Conservation (phyloP, 2,888 invertebrate species). For the Ornithoptera priamus region DNA sequence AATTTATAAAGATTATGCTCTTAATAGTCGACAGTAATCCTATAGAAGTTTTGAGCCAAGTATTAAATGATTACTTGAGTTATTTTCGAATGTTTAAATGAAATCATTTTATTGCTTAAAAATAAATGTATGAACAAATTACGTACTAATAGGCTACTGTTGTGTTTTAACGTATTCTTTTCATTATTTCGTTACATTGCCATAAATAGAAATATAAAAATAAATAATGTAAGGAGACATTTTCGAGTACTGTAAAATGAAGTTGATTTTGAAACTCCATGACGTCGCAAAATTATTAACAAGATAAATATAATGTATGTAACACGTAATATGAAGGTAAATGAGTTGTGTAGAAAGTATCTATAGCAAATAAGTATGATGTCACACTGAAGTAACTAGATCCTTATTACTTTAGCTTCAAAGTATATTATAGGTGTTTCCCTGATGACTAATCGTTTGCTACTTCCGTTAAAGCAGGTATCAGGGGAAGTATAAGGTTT, state of each 20-base stretch:
- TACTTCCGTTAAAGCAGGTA: slow-evolving; percentile 34
- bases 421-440: slow-evolving; percentile 28
- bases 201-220: too few relatives aligned
- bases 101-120: too few relatives aligned
- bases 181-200: too few relatives aligned
- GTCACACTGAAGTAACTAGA: slow-evolving; percentile 19
- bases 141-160: too few relatives aligned
- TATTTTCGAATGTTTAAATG: too few relatives aligned
- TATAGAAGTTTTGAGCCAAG: too few relatives aligned
- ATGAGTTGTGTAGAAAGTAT: slow-evolving; percentile 6
- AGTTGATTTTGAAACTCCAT: not conserved
- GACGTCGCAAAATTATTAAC: not conserved
- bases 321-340: slow-evolving; percentile 5
- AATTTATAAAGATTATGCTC: too few relatives aligned
- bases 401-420: slow-evolving; percentile 24
- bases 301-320: not conserved
- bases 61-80: too few relatives aligned
- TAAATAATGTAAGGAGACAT: too few relatives aligned
- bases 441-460: slow-evolving; percentile 37
- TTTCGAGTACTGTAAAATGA: not conserved
- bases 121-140: too few relatives aligned
- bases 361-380: slow-evolving; percentile 4
- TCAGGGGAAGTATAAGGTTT: slow-evolving; percentile 51
- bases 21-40: too few relatives aligned
- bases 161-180: too few relatives aligned